phyloP scores from a whole-genome alignment of 2,797 vertebrate genomes.

The Echiichthys vipera region DNA sequence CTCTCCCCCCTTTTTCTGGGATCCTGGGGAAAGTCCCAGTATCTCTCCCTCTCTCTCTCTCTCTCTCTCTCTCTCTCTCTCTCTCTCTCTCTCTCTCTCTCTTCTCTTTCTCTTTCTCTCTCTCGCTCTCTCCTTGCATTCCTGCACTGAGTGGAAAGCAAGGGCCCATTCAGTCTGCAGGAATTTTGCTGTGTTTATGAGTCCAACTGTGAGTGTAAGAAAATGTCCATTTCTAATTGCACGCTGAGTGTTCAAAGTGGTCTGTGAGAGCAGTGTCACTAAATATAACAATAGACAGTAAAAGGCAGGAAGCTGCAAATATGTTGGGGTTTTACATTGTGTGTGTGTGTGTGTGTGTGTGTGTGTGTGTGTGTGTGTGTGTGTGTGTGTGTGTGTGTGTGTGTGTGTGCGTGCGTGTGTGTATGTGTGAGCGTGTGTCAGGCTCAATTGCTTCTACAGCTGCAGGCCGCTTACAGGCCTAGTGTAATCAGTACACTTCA shows the following conservation, averaged over 20 bases:
- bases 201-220: constrained; percentile 53
- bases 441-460: constrained; percentile 71
- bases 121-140: constrained; percentile 55
- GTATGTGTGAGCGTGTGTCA: constrained; percentile 2
- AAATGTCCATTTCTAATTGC: constrained; percentile 67
- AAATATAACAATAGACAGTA: constrained; percentile 76
- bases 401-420: constrained; percentile 7
- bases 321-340: constrained; percentile 46
- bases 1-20: constrained; percentile 69
- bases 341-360: constrained; percentile 25
- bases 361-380: constrained; percentile 18
- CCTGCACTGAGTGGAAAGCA: constrained; percentile 55
- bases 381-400: constrained; percentile 1
- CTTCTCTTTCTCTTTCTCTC: constrained; percentile 26
- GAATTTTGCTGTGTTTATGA: constrained; percentile 55
- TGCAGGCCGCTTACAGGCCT: constrained; percentile 63
- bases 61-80: constrained; percentile 12
- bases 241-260: constrained; percentile 59
- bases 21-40: constrained; percentile 83
- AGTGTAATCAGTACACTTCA: constrained; percentile 65
- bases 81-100: constrained; percentile 20
- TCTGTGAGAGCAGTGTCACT: constrained; percentile 62
- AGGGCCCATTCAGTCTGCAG: constrained; percentile 56
- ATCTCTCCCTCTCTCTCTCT: constrained; percentile 7
- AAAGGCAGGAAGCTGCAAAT: constrained; percentile 75